Conservation (phyloP, 2,888 invertebrate species). For the Zaprionus bogoriensis region DNA sequence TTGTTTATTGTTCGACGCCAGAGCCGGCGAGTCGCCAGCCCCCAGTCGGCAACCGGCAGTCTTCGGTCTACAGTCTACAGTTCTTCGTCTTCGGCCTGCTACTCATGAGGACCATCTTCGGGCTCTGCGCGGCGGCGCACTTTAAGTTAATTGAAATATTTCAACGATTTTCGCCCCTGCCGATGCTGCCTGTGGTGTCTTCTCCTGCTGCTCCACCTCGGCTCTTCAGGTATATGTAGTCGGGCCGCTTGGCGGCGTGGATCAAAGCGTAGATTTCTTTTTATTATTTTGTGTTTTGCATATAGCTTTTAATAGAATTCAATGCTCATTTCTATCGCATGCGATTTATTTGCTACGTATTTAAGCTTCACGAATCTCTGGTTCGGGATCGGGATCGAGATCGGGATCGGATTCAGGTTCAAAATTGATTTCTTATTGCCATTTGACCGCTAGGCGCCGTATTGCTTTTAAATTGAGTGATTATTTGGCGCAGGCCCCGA, state of each 20-base stretch:
- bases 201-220: constrained; percentile 43
- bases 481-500: constrained; percentile 42
- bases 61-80: constrained; percentile 12
- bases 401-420: constrained; percentile 41
- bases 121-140: constrained; percentile 57
- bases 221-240: constrained; percentile 17
- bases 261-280: constrained; percentile 64
- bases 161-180: constrained; percentile 77
- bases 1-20: constrained; percentile 80
- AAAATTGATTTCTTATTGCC: constrained; percentile 77
- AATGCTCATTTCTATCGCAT: constrained; percentile 81
- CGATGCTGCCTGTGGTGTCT: constrained; percentile 64
- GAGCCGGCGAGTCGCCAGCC: constrained; percentile 52
- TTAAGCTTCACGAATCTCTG: constrained; percentile 67
- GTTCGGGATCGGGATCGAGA: constrained; percentile 1
- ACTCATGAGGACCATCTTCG: constrained; percentile 8
- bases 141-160: constrained; percentile 82
- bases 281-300: constrained; percentile 49
- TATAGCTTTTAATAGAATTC: constrained; percentile 81
- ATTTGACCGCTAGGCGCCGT: constrained; percentile 82
- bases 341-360: constrained; percentile 80
- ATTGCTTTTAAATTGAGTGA: constrained; percentile 74
- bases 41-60: constrained; percentile 9
- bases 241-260: constrained; percentile 47
- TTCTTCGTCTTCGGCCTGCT: constrained; percentile 8